Percentiles rank a stretch among this genome's conserved stretches.
Conservation (phyloP, 2,888 invertebrate genomes). For the Amiota communis region DNA sequence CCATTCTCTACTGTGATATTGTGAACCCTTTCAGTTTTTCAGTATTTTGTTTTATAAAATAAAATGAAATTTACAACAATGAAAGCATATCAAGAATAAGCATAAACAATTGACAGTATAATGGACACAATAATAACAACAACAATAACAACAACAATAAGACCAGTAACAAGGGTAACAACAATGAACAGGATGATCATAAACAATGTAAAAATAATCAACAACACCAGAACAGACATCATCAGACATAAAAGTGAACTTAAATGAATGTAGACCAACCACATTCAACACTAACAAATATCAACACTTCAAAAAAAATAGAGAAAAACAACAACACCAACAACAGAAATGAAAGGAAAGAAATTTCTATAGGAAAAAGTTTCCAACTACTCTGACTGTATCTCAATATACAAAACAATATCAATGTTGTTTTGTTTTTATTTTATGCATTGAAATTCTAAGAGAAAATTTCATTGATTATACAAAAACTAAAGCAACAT, state of each 20-base stretch:
- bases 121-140: conserved; percentile 7
- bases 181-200: not conserved
- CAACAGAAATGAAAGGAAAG: not conserved
- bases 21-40: too few species aligned
- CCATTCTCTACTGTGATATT: too few species aligned
- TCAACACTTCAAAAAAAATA: not conserved
- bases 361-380: not conserved
- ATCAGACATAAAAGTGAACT: not conserved
- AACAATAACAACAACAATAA: not conserved
- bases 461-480: too few species aligned
- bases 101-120: conserved; percentile 16
- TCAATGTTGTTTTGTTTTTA: too few species aligned
- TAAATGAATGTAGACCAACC: not conserved
- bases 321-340: not conserved
- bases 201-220: conserved; percentile 10
- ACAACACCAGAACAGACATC: not conserved
- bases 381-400: too few species aligned
- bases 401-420: too few species aligned
- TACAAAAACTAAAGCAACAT: too few species aligned
- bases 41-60: too few species aligned
- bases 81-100: conserved; percentile 1
- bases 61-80: not conserved
- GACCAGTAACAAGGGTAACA: not conserved
- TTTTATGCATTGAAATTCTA: too few species aligned
- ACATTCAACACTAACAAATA: not conserved